phyloP scores from a whole-genome alignment of 2,113 vertebrate genomes.

The Colinus virginianus region DNA sequence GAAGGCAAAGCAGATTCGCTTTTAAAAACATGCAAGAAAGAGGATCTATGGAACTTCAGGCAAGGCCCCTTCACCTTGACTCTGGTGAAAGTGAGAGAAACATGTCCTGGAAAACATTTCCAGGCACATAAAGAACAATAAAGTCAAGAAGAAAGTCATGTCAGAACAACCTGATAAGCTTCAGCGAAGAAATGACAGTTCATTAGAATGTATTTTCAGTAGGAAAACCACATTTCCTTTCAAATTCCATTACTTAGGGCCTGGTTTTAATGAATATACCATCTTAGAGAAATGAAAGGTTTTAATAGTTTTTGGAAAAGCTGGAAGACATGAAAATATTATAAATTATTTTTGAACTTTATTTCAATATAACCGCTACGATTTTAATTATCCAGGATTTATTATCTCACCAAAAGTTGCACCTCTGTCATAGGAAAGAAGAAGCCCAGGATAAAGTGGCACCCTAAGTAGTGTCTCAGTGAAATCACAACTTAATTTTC shows the following conservation, averaged over 20 bases:
- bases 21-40: not conserved
- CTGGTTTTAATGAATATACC: not conserved
- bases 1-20: not conserved
- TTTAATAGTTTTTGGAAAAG: not conserved
- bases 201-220: not conserved
- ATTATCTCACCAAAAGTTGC: not conserved
- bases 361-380: not conserved
- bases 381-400: not conserved
- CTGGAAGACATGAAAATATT: not conserved
- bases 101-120: not conserved
- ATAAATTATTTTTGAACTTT: not conserved
- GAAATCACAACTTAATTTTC: not conserved
- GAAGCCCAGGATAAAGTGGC: not conserved
- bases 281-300: rapidly evolving
- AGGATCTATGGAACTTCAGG: not conserved
- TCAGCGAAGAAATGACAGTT: not conserved
- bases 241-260: not conserved
- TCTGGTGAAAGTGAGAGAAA: not conserved
- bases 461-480: not conserved
- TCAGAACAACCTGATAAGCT: not conserved
- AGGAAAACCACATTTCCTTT: not conserved
- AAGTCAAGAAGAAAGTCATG: not conserved
- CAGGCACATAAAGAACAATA: not conserved
- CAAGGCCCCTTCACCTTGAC: not conserved
- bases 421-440: not conserved